phyloP scores from a whole-genome alignment of 2,113 vertebrate species.

The Myotis davidii region DNA sequence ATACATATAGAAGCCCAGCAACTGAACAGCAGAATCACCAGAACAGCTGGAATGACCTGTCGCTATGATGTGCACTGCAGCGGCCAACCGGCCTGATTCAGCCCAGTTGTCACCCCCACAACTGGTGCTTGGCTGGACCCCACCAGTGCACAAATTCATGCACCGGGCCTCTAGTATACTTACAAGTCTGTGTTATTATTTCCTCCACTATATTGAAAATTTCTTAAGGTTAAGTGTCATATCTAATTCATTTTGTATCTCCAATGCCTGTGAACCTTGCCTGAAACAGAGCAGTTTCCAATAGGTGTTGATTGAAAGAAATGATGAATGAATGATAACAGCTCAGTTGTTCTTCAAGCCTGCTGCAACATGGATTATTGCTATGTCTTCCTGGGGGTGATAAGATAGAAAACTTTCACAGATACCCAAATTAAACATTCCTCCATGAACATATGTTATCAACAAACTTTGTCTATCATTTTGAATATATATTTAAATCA shows the following conservation, averaged over 20 bases:
- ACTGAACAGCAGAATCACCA: no score
- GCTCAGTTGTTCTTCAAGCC: neutral
- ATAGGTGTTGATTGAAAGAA: neutral
- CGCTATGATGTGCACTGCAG: no score
- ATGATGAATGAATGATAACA: neutral
- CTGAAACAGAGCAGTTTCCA: neutral
- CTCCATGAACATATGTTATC: neutral
- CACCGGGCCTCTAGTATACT: neutral
- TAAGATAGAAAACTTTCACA: neutral
- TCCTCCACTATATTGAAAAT: neutral
- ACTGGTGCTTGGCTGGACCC: no score
- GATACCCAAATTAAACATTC: neutral
- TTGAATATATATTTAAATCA: conserved; percentile 1
- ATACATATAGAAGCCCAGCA: no score
- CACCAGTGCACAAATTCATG: no score
- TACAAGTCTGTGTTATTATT: neutral
- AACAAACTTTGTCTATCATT: neutral
- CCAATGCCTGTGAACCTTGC: neutral
- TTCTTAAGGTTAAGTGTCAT: neutral
- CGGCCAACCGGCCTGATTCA: no score
- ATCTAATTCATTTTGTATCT: conserved; percentile 12
- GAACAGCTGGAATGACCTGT: no score
- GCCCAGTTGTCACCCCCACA: no score
- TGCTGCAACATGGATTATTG: neutral
- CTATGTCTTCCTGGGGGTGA: neutral